These are phyloP conservation scores for Macropis europaea DNA, from an alignment of 2,888 invertebrate genomes.

Conservation along the genomic window DNA sequence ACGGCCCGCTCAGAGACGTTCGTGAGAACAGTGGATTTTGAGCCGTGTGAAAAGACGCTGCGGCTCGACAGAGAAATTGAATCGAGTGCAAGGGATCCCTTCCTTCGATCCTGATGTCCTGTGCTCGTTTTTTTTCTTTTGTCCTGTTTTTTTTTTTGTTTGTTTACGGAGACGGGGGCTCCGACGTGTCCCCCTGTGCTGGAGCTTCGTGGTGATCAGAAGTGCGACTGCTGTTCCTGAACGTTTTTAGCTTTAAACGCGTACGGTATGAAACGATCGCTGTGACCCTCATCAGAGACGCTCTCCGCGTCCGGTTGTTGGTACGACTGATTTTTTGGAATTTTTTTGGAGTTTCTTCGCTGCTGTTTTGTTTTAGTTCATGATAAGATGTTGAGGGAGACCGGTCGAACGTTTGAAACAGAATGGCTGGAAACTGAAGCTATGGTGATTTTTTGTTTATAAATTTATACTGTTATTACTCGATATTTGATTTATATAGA, in stretches of 20 bases:
- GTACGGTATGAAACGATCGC: slow-evolving; percentile 1
- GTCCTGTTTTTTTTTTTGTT: background rate
- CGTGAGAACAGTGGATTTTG: slow-evolving; percentile 43
- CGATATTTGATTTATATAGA: no score
- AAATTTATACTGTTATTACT: no score
- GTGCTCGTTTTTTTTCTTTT: background rate
- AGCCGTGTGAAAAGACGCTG: slow-evolving; percentile 42
- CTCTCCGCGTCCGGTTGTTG: background rate
- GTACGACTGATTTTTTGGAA: no score
- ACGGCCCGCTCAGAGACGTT: slow-evolving; percentile 34
- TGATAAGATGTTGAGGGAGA: no score
- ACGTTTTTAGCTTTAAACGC: slow-evolving; percentile 38
- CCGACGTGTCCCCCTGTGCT: no score
- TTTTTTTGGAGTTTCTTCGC: background rate
- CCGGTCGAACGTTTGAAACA: no score
- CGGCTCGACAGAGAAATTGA: slow-evolving; percentile 3
- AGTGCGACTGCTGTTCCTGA: slow-evolving; percentile 29
- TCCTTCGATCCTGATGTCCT: background rate
- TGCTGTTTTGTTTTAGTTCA: no score
- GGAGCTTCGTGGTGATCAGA: background rate
- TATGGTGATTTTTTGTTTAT: no score
- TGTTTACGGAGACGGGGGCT: background rate
- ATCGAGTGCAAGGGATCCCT: background rate
- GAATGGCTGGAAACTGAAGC: no score
- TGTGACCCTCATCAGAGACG: background rate